Conservation (phyloP, 2,888 invertebrate species). For the Tinea trinotella region DNA sequence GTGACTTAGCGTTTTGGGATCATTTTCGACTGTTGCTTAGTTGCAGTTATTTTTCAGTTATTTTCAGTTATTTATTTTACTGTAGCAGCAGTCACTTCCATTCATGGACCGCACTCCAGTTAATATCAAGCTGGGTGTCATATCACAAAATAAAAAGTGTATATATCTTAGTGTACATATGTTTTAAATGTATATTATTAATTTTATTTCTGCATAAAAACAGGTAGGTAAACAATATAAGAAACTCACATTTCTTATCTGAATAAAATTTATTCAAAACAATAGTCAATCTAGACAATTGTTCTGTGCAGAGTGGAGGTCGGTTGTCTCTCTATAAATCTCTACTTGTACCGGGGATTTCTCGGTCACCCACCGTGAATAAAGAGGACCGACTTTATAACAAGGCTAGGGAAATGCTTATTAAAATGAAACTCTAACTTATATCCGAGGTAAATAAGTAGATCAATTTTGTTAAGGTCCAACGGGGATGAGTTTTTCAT, state of each 20-base stretch:
- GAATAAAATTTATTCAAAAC: slow-evolving; percentile 5
- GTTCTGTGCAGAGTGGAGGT: slow-evolving; percentile 4
- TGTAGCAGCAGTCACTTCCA: too few species aligned
- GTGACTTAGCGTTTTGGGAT: too few species aligned
- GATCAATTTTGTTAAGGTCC: slow-evolving; percentile 4
- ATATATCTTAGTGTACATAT: too few species aligned
- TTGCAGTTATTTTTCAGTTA: too few species aligned
- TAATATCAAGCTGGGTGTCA: too few species aligned
- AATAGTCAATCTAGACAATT: neutral
- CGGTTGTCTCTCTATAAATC: slow-evolving; percentile 14
- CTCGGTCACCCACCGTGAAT: slow-evolving; percentile 15
- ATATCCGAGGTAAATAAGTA: slow-evolving; percentile 11
- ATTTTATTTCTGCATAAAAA: too few species aligned
- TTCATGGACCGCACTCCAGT: too few species aligned
- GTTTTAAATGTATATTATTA: too few species aligned
- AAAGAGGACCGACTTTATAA: slow-evolving; percentile 13
- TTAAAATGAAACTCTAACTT: slow-evolving; percentile 11
- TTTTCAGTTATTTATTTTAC: too few species aligned
- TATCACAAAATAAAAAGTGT: too few species aligned
- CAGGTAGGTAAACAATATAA: too few species aligned
- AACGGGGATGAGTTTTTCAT: neutral
- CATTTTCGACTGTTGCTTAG: too few species aligned
- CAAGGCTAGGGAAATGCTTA: slow-evolving; percentile 12
- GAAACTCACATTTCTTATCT: neutral
- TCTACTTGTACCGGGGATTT: slow-evolving; percentile 10